Evolutionary conservation across 2,113 vertebrate species (phyloP).

Genomic region (Python bivittatus): DNA sequence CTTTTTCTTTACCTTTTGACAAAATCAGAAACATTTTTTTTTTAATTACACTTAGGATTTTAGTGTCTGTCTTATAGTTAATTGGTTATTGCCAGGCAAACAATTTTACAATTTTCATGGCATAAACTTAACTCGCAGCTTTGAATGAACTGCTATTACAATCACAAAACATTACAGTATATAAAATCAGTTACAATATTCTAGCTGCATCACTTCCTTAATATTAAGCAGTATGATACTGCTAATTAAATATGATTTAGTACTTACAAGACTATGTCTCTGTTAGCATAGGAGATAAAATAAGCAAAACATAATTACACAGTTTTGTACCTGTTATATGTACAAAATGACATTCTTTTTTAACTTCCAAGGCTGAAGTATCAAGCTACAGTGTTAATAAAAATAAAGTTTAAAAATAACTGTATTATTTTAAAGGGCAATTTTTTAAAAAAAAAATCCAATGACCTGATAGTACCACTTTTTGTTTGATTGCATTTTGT

Average conservation of each 20-base stretch:
- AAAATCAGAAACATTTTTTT: background rate
- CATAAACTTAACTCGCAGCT: background rate
- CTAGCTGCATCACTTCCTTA: background rate
- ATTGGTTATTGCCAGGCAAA: background rate
- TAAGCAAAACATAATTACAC: constrained; percentile 38
- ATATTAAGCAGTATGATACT: background rate
- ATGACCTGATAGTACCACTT: background rate
- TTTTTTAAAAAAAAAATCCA: background rate
- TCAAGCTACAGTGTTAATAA: constrained; percentile 22
- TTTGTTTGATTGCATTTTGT: background rate
- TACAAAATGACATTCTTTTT: constrained; percentile 3
- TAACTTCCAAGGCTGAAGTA: background rate
- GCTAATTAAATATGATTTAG: constrained; percentile 10
- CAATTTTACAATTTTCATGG: background rate
- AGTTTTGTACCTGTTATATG: background rate
- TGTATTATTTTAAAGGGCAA: background rate
- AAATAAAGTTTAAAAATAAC: background rate
- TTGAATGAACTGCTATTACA: background rate
- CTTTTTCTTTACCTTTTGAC: background rate
- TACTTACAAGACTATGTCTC: constrained; percentile 81
- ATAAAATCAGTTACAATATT: background rate
- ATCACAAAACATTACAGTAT: background rate
- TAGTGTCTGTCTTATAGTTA: background rate
- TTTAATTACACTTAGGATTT: background rate
- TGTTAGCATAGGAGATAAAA: constrained; percentile 60